Percentiles rank a stretch among this genome's conserved stretches.
Evolutionary conservation across 2,113 vertebrate species (phyloP).

Genomic region (Bostrychus sinensis): DNA sequence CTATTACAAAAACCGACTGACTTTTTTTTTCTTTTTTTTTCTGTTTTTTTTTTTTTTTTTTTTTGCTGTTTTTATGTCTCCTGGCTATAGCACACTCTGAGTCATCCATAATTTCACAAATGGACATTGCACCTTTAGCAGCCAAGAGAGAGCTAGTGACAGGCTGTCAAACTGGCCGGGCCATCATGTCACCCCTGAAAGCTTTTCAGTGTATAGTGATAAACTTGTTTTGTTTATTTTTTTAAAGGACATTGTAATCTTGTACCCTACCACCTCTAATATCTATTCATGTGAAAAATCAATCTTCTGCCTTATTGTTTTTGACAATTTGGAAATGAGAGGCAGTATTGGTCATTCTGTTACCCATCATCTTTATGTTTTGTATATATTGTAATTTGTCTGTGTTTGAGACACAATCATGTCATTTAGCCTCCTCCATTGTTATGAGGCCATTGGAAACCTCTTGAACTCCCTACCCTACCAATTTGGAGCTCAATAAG

Average conservation of each 20-base stretch:
- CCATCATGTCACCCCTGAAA: constrained; percentile 27
- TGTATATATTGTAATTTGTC: too few relatives aligned
- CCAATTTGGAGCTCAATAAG: too few relatives aligned
- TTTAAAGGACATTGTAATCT: background rate
- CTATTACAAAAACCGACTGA: background rate
- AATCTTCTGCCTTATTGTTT: background rate
- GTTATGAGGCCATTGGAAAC: too few relatives aligned
- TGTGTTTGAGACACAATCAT: too few relatives aligned
- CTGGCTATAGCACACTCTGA: background rate
- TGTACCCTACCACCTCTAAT: background rate
- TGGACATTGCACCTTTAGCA: constrained; percentile 19
- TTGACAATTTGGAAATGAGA: background rate
- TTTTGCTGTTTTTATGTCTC: too few relatives aligned
- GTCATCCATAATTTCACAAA: background rate
- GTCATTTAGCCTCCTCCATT: too few relatives aligned
- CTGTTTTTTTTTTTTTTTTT: too few relatives aligned
- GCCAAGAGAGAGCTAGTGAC: constrained; percentile 3
- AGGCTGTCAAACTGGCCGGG: background rate
- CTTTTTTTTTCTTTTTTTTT: too few relatives aligned
- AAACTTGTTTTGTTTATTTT: background rate
- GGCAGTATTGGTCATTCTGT: background rate
- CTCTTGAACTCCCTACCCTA: too few relatives aligned
- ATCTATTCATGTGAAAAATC: background rate
- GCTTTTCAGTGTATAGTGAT: constrained; percentile 29
- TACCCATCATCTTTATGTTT: too few relatives aligned